Conservation (phyloP, 2,888 invertebrate genomes). For the Tipula lateralis region DNA sequence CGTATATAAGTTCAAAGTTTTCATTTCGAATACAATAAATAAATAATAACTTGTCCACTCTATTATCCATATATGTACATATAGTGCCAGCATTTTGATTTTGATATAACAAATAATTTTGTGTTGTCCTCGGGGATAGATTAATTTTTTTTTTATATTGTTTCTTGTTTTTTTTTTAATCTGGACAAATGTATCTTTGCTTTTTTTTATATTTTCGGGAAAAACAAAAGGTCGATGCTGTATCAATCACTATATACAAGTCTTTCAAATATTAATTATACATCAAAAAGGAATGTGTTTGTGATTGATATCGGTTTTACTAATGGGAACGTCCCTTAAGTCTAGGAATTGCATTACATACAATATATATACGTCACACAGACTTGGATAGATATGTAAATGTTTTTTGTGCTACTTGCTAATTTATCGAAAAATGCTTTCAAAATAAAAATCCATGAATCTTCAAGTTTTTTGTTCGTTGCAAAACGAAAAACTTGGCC, state of each 20-base stretch:
- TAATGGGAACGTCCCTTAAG: not conserved
- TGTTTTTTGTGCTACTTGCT: not conserved
- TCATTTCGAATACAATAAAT: not conserved
- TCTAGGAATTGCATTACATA: not conserved
- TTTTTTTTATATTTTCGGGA: not conserved
- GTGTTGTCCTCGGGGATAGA: not conserved
- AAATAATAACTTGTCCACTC: conserved; percentile 24
- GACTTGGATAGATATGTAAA: not conserved
- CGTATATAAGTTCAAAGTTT: not conserved
- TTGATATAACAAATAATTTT: conserved; percentile 11
- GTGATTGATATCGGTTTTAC: not conserved
- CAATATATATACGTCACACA: no score
- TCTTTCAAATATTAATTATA: not conserved
- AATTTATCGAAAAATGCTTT: not conserved
- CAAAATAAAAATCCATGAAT: not conserved
- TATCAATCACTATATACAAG: not conserved
- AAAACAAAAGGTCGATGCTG: not conserved
- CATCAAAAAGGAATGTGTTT: not conserved
- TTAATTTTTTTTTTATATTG: conserved; percentile 16
- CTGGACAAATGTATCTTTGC: not conserved
- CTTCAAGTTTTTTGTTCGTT: not conserved
- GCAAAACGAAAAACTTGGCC: not conserved
- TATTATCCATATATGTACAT: not conserved
- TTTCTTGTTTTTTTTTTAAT: conserved; percentile 3
- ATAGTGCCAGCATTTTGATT: not conserved